Percentiles rank a stretch among this genome's conserved stretches.
Conservation (phyloP, 1,140 invertebrate species). For the Neotoxoptera formosana region DNA sequence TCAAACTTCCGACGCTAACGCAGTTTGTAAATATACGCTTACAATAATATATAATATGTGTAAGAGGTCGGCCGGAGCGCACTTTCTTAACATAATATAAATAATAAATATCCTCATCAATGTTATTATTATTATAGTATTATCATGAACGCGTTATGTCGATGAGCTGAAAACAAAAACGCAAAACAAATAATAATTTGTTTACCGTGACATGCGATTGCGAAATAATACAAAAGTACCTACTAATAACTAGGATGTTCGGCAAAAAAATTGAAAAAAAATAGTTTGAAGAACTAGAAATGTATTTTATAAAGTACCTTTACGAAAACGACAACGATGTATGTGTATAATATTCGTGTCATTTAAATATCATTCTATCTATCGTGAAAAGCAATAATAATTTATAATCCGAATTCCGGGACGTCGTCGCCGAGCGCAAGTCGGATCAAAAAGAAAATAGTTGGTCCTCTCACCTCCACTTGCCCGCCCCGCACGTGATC, state of each 20-base stretch:
- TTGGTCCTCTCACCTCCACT: not conserved
- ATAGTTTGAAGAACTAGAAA: not conserved
- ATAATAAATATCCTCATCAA: not conserved
- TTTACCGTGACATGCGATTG: not conserved
- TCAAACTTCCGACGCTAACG: not conserved
- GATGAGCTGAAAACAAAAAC: not conserved
- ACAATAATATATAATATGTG: not conserved
- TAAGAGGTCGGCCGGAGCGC: not conserved
- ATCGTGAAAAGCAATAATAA: not conserved
- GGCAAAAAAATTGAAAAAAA: not conserved
- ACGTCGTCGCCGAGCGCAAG: not conserved
- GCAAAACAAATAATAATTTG: slow-evolving; percentile 9
- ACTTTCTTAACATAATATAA: not conserved
- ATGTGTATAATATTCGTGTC: not conserved
- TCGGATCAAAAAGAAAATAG: slow-evolving; percentile 11
- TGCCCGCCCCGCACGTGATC: not conserved
- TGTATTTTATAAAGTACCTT: not conserved
- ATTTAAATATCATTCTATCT: not conserved
- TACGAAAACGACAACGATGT: not conserved
- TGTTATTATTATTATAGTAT: not conserved
- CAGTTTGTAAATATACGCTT: not conserved
- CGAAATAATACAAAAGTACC: not conserved
- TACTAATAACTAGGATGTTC: not conserved
- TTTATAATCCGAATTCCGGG: not conserved
- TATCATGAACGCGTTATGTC: not conserved